A percentile compares a stretch with the other conserved stretches of the same genome.
phyloP scores from a whole-genome alignment of 1,140 invertebrate species.

The Drosophila mauritiana region DNA sequence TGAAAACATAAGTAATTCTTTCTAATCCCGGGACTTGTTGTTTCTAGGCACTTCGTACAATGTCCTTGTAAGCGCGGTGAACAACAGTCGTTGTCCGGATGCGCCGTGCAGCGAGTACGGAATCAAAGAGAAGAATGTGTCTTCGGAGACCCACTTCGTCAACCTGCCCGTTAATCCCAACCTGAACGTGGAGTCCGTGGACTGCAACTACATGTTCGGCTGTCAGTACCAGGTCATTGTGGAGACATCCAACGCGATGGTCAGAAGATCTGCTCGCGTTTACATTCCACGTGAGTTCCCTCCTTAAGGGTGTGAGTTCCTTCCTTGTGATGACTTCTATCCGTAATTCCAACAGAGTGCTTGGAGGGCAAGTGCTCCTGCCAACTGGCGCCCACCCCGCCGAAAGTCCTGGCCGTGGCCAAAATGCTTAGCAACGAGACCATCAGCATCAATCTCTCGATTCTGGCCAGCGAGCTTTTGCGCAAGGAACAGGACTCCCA shows the following conservation, averaged over 20 bases:
- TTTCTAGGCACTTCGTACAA: slow-evolving; percentile 70
- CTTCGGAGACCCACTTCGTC: slow-evolving; percentile 8
- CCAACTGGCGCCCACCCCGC: slow-evolving; percentile 41
- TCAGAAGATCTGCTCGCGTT: slow-evolving; percentile 47
- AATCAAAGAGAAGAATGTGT: slow-evolving; percentile 47
- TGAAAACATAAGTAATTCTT: background rate
- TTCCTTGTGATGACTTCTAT: too few relatives aligned
- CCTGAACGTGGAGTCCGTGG: slow-evolving; percentile 60
- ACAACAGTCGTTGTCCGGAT: slow-evolving; percentile 69
- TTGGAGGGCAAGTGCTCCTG: slow-evolving; percentile 69
- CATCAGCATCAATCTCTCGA: slow-evolving; percentile 59
- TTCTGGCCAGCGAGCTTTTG: slow-evolving; percentile 53
- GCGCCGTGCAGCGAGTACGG: slow-evolving; percentile 73
- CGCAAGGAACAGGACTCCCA: slow-evolving; percentile 45
- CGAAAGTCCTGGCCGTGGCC: slow-evolving; percentile 51
- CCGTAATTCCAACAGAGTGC: slow-evolving; percentile 34
- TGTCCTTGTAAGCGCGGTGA: slow-evolving; percentile 68
- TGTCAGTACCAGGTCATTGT: slow-evolving; percentile 74
- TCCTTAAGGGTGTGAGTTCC: slow-evolving; percentile 27
- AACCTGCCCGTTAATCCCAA: slow-evolving; percentile 67
- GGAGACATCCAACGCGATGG: slow-evolving; percentile 68
- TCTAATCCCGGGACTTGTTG: background rate
- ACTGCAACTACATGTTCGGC: slow-evolving; percentile 79
- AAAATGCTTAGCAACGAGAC: slow-evolving; percentile 69
- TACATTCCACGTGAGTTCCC: slow-evolving; percentile 61